phyloP scores from a whole-genome alignment of 2,797 vertebrate species.

The Anguilla obscura region DNA sequence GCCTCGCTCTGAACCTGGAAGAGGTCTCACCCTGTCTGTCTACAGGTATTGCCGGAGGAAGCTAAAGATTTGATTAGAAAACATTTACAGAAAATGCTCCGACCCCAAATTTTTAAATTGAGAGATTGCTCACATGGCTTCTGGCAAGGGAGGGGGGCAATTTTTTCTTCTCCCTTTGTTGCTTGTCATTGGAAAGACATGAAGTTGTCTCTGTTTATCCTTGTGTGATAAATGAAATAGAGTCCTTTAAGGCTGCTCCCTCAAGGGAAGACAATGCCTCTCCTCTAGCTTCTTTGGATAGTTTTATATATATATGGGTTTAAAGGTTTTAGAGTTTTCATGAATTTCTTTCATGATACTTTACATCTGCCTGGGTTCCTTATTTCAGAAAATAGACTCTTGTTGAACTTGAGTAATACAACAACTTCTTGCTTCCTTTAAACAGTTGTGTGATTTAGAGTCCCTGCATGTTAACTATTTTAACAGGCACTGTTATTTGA shows the following conservation, averaged over 20 bases:
- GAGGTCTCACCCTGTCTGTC: constrained; percentile 17
- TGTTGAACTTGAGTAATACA: not conserved
- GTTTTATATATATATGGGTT: not conserved
- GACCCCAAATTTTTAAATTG: constrained; percentile 26
- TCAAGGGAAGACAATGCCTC: not conserved
- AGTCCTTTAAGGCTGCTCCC: not conserved
- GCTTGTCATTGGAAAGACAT: not conserved
- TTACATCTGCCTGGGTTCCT: not conserved
- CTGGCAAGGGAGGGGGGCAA: not conserved
- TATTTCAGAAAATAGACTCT: not conserved
- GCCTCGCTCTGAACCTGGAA: constrained; percentile 40
- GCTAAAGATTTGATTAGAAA: constrained; percentile 46
- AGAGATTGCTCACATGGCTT: not conserved
- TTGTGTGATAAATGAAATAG: constrained; percentile 4
- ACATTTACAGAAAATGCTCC: constrained; percentile 35
- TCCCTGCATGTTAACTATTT: not conserved
- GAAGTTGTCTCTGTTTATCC: not conserved
- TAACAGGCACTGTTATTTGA: not conserved
- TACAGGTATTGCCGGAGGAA: constrained; percentile 16
- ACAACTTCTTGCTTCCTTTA: not conserved
- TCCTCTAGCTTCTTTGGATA: not conserved
- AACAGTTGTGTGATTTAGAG: not conserved
- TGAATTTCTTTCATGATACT: not conserved
- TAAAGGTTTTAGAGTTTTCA: not conserved
- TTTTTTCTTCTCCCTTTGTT: not conserved